Evolutionary conservation across 2,888 invertebrate species (phyloP), one percentile per base, ranked within the genome.

Genomic region (Drosophila diplacantha): DNA sequence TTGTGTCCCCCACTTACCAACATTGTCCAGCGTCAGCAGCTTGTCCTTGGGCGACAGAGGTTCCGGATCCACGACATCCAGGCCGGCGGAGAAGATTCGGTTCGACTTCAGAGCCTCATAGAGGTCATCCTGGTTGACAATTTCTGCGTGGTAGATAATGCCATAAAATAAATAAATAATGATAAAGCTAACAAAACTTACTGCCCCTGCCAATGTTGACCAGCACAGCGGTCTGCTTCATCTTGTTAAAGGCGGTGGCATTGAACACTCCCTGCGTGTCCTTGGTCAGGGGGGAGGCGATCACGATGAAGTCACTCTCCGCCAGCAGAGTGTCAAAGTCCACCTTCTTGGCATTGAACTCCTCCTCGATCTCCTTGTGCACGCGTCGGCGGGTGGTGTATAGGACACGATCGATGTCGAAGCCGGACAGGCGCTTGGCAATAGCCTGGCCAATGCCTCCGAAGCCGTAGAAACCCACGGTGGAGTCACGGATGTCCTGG

Each of bases 61-160:
- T 87, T 98, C 98, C 0, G 98, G 97, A 2, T 92, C 92, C 81
- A 94, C 95, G 4, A 98, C 98, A 86, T 98, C 98, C 3, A 98
- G 89, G 0, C 97, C 98, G 2, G 97, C 98, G 0, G 94, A 94
- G 84, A 93, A 93, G 68, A 98, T 97, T 70, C 91, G 90, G 2
- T 92, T 92, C 37, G 89, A 90, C 80, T 92, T 92, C 49, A 98
- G 88, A 0, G 97, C 97, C 50, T 91, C 90, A 55, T 94, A 91
- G 26, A 98, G 88, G 63, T 94, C 96, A 1, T 94, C 92, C 83
- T 97, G 96, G 72, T 96, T 93, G 0, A 95, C 90, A n/a, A 94
- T 88, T 54, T 89, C 92, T 91, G 80, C 2, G 81, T 83, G 3
- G 81, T 84, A 26, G 5, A 32, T 1, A 2, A 14, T 7, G 22